Evolutionary conservation across 2,888 invertebrate genomes (phyloP).

Genomic region (Atrina japonica): DNA sequence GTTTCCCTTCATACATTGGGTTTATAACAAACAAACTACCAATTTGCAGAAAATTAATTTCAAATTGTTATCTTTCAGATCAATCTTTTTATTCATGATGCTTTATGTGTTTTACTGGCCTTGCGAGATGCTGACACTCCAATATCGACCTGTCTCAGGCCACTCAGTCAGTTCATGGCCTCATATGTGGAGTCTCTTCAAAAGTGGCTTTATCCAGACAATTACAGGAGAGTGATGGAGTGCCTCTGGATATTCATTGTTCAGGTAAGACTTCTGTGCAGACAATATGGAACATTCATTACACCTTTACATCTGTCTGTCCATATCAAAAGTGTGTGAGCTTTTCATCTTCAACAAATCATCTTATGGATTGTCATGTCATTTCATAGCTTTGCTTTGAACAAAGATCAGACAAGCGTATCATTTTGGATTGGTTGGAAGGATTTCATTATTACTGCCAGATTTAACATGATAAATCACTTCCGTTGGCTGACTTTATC

Average conservation of each 20-base stretch:
- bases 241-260: conserved; percentile 73
- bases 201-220: conserved; percentile 67
- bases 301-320: not conserved
- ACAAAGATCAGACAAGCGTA: no score
- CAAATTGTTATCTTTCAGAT: no score
- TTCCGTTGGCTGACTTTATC: no score
- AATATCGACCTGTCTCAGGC: conserved; percentile 60
- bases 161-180: conserved; percentile 67
- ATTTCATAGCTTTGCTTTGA: no score
- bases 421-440: no score
- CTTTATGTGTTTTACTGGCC: conserved; percentile 61
- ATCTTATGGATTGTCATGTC: no score
- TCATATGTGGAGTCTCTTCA: conserved; percentile 63
- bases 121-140: conserved; percentile 50
- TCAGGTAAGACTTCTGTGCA: conserved; percentile 53
- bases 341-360: not conserved
- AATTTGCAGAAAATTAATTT: no score
- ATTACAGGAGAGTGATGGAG: conserved; percentile 63
- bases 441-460: no score
- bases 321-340: not conserved
- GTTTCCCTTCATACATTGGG: no score
- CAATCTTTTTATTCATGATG: conserved; percentile 72
- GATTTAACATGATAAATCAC: no score
- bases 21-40: no score
- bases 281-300: no score